Base-by-base conservation (phyloP, 2,113 vertebrate species). In the Telmatochromis sp. region DNA sequence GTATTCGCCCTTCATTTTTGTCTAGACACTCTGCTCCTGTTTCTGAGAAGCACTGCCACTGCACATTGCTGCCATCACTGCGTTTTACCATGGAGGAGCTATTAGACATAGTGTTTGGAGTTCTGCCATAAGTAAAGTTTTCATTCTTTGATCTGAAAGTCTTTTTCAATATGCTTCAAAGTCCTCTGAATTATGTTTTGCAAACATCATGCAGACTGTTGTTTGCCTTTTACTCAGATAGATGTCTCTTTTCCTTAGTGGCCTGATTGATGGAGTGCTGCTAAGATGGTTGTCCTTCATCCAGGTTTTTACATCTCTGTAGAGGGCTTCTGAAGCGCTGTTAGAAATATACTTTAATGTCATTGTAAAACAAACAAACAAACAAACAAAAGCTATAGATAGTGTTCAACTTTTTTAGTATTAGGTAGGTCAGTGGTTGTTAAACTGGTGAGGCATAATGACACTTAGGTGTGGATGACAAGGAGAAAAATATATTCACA, bases 141-240 rank as follows among this genome's bases (percentile, higher is more conserved):
- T 78, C 23, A 51, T 31, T 33, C 73, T 78, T 51, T 78, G 26
- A 78, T 78, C 73, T 78, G 26, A 51, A 31, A 51, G 73, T 78
- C 45, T 49, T 33, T 78, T 51, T 78, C 73, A 49, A 51, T 78
- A 51, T 19, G 73, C 73, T 78, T 78, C 45, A 78, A 78, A 78
- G 26, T 78, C 45, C 15, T 51, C 26, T 13, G 26, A 78, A 78
- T 51, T 49, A 6, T 78, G 73, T 51, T 78, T 78, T 31, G 73
- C 45, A 51, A 33, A 78, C 45, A 19, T 49, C 45, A 51, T 51
- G 10, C 45, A 78, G 73, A 31, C 70, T 78, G 3, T 33, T 78
- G 45, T 78, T 78, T 49, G 70, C 26, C 15, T 78, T 78, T 75
- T 75, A 47, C 40, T 75, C 9, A 47, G 23, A 45, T 26, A 73